Evolutionary conservation across 2,797 vertebrate genomes (phyloP), one percentile per base, ranked within the genome.

Genomic region (Tragopan temminckii): DNA sequence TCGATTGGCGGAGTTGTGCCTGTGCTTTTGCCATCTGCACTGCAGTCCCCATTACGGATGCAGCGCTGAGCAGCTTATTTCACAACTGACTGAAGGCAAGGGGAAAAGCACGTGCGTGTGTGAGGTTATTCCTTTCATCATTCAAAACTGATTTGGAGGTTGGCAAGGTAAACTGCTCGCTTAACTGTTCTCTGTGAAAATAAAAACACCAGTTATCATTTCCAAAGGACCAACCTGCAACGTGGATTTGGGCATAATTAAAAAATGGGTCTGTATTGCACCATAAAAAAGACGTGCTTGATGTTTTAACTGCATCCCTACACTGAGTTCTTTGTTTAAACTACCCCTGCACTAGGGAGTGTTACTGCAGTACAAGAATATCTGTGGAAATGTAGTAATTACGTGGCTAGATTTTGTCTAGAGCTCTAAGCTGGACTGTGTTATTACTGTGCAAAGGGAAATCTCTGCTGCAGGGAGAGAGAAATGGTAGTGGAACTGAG

Each of bases 11-110:
- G 86, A 75, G 82, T 38, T 84, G 91, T 90, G 92, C 5, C 88
- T 91, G 24, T 40, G 91, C 88, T 63, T 68, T 43, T 93, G 94
- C 93, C 83, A 94, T 96, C 94, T 94, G 94, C 94, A 94, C 93
- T 97, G 96, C 95, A 96, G 93, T 92, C 84, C 95, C 96, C 92
- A 95, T 96, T 97, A 95, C 16, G 55, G 93, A 97, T 96, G 93
- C 96, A 96, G 94, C 3, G 35, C 95, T 69, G 88, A 96, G 95
- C 85, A 88, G 88, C 94, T 91, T 81, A 82, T 96, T 96, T 97
- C 95, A 94, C 93, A 97, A 94, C 50, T 52, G 92, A 77, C 88
- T 94, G 90, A 90, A 92, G 94, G 43, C 84, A 29, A 89, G 88
- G 80, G 68, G 40, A 70, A 40, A 36, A 93, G 85, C 74, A 4